Evolutionary conservation across 1,140 invertebrate species (phyloP), one percentile per base, ranked within the genome.

Genomic region (Chymomyza costata): DNA sequence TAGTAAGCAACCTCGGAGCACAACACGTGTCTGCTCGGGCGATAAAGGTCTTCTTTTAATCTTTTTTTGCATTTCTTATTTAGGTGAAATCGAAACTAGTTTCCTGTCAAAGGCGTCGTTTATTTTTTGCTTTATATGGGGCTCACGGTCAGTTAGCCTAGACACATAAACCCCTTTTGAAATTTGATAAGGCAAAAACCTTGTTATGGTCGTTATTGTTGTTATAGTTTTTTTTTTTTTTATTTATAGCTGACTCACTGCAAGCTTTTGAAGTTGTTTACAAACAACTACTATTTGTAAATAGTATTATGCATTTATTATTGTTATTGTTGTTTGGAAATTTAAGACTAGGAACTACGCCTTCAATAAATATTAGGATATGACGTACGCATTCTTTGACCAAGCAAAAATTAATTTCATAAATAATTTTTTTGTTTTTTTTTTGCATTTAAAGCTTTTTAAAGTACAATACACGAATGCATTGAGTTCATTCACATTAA

Each of bases 1-100:
- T 5, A 3, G 21, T 25, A 25, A 3, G 21, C 21, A 5, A 3
- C 3, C 21, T 25, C 17, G 45, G 62, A 65, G 62, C 52, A 58
- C 52, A 61, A 61, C 62, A 65, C 62, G 62, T 65, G 62, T 51
- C 41, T 11, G 31, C 51, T 60, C 57, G 28, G 51, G n/a, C 62
- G 57, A 55, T 55, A 15, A 21, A 18, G 14, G 8, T 31, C 10
- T 39, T 14, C 3, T 48, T 8, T 41, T 38, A 17, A 48, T 34
- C 2, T 50, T 38, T 1, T 2, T 25, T 25, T 25, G 21, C 21
- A 5, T 25, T 3, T 25, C 8, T 25, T 48, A 28, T 41, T 43
- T 50, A 49, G 41, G 39, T 65, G 19, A 39, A 34, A 62, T 49
- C 31, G 35, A 78, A 76, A 76, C 71, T 66, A 71, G 71, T 76